Conservation (phyloP, 2,888 invertebrate genomes). For the Troilus luridus region DNA sequence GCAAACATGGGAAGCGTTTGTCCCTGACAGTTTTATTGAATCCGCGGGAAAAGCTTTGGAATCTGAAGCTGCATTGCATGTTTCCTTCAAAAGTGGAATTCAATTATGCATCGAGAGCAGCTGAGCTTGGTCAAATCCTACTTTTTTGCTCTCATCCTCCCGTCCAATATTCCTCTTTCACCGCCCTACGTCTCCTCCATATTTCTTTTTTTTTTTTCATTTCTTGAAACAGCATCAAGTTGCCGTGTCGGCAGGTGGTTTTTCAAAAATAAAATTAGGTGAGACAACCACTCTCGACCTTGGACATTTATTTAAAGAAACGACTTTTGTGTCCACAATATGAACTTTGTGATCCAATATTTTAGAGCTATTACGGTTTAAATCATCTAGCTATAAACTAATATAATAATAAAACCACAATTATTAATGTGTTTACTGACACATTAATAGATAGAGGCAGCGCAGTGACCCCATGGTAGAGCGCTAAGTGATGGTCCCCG, state of each 20-base stretch:
- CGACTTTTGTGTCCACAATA: too few relatives aligned
- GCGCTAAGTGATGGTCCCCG: too few relatives aligned
- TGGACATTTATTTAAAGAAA: too few relatives aligned
- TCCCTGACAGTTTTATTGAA: conserved; percentile 47
- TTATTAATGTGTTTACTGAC: too few relatives aligned
- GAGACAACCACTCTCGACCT: too few relatives aligned
- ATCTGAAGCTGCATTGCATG: conserved; percentile 37
- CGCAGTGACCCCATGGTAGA: too few relatives aligned
- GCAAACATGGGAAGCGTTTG: conserved; percentile 38
- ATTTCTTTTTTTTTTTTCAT: background rate
- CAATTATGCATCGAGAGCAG: conserved; percentile 28
- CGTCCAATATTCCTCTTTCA: background rate
- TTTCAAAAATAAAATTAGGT: background rate
- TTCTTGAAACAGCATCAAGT: background rate
- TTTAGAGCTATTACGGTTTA: too few relatives aligned
- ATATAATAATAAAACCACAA: too few relatives aligned
- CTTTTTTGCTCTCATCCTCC: background rate
- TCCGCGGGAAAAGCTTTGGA: background rate
- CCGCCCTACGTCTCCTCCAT: background rate
- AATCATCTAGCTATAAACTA: too few relatives aligned
- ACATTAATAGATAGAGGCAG: too few relatives aligned
- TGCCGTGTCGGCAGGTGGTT: background rate
- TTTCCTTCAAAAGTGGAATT: conserved; percentile 45
- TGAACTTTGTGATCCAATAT: too few relatives aligned
- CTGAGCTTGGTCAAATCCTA: conserved; percentile 35